Base-by-base conservation (phyloP, 30 jellyfish, hydroid and myxozoan genomes). In the Aurelia aurita region DNA sequence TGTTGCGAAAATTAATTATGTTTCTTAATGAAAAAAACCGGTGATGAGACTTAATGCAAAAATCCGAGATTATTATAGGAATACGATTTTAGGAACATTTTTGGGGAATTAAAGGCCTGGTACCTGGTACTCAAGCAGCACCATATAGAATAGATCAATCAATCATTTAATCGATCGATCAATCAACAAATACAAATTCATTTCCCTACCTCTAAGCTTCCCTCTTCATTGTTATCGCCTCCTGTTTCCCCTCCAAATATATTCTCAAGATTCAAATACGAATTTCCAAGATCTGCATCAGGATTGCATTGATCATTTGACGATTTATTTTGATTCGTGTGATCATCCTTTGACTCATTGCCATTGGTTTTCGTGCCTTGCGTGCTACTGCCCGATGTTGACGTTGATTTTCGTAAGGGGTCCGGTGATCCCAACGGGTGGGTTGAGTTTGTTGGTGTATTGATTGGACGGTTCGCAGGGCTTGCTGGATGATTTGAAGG, bases 361-460 rank as follows among this genome's bases (percentile, higher is more conserved):
- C 80, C 80, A 14, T 68, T 81, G n/a, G 85, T 1, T 22, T 69
- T 67, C 14, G 63, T 5, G 6, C 87, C 25, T 8, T 68, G 23
- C 49, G 16, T 58, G n/a, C 79, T 62, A 25, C 46, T 57, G 6
- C 32, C 35, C 16, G 74, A 16, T n/a, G 94, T 8, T 16, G 94
- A n/a, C 0, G 35, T 61, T 2, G 83, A 35, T 47, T 76, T 83
- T 44, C 96, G 95, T 15, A 74, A 88, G 18, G 96, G 87, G 51
- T 91, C 98, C 7, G 96, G 95, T 14, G 98, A 91, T n/a, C 91
- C 91, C 74, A 91, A 77, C 45, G 87, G 58, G 31, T 47, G 26
- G 7, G 65, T 65, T 8, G 85, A 53, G 26, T 27, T 74, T 18
- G 95, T 71, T 6, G 95, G 89, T 3, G 95, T 86, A 80, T 74